phyloP scores from a whole-genome alignment of 2,888 invertebrate genomes.

The Limulus polyphemus region DNA sequence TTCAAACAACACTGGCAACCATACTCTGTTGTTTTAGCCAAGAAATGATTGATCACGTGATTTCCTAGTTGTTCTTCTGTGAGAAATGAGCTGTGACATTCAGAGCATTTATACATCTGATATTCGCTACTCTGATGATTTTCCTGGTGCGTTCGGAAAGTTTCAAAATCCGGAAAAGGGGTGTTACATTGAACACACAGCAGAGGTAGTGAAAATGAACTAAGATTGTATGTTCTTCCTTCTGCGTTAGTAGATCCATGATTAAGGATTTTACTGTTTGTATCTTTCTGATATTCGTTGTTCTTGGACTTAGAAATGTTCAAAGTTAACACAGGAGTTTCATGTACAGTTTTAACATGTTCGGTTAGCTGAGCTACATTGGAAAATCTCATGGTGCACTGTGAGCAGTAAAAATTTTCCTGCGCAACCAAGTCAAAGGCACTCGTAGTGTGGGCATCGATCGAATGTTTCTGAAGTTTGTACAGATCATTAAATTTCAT shows the following conservation, averaged over 20 bases:
- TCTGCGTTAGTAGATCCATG: neutral
- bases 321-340: constrained; percentile 17
- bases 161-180: constrained; percentile 70
- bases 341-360: constrained; percentile 44
- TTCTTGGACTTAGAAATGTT: neutral
- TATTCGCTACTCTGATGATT: constrained; percentile 50
- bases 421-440: neutral
- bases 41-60: constrained; percentile 69
- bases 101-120: constrained; percentile 48
- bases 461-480: constrained; percentile 50
- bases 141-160: constrained; percentile 67
- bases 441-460: constrained; percentile 40
- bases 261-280: neutral
- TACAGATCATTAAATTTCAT: constrained; percentile 54
- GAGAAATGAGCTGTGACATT: constrained; percentile 59
- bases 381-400: constrained; percentile 45
- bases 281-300: neutral
- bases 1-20: constrained; percentile 70
- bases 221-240: too few species aligned
- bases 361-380: constrained; percentile 43
- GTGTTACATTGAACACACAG: constrained; percentile 70
- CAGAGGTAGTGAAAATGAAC: constrained; percentile 45
- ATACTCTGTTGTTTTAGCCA: constrained; percentile 67
- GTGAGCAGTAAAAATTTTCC: constrained; percentile 39
- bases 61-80: constrained; percentile 60